These are phyloP conservation scores for Xiphydria camelus DNA, from an alignment of 2,888 invertebrate genomes.

Conservation along the genomic window DNA sequence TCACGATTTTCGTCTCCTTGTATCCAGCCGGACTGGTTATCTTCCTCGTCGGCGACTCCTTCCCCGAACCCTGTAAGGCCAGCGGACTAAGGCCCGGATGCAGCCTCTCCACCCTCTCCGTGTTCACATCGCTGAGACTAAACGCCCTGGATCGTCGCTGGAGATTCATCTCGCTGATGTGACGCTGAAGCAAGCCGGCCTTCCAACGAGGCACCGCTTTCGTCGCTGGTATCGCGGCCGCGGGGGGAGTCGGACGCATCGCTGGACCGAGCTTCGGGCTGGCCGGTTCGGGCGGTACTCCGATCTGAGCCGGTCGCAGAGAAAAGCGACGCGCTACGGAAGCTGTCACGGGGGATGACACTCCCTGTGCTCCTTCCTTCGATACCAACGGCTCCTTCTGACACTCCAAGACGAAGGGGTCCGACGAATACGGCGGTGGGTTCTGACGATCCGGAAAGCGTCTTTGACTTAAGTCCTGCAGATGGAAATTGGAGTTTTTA, in stretches of 20 bases:
- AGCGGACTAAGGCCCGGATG: conserved; percentile 38
- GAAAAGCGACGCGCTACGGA: conserved; percentile 39
- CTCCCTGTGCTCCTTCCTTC: conserved; percentile 43
- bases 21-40: conserved; percentile 3
- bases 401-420: conserved; percentile 42
- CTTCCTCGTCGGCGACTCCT: conserved; percentile 6
- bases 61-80: conserved; percentile 31
- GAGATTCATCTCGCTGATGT: conserved; percentile 46
- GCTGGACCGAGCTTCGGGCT: conserved; percentile 5
- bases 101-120: conserved; percentile 24
- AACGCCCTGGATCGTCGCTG: conserved; percentile 48
- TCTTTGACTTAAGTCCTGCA: no score
- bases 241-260: background rate
- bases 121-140: conserved; percentile 50
- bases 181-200: conserved; percentile 50
- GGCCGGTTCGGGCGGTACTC: conserved; percentile 22
- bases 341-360: conserved; percentile 40
- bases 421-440: conserved; percentile 27
- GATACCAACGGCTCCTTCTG: conserved; percentile 45
- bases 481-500: no score
- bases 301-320: conserved; percentile 41
- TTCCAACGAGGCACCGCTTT: conserved; percentile 49
- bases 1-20: conserved; percentile 41
- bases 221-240: conserved; percentile 6
- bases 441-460: no score